phyloP scores from a whole-genome alignment of 2,113 vertebrate species.

The Apus apus region DNA sequence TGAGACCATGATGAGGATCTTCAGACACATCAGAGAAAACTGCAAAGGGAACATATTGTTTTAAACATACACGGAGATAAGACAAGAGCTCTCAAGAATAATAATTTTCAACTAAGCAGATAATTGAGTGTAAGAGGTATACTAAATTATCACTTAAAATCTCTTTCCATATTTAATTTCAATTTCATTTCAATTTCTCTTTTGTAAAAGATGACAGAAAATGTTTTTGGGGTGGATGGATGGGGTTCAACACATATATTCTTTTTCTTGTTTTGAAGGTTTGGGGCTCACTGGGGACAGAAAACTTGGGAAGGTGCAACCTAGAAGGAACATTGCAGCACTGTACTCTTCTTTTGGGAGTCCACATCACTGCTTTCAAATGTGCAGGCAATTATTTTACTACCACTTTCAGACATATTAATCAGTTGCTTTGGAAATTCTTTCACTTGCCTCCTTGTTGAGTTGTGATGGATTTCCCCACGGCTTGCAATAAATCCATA shows the following conservation, averaged over 20 bases:
- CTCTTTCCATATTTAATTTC: neutral
- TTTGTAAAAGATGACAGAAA: neutral
- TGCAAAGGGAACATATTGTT: neutral
- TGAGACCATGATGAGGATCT: neutral
- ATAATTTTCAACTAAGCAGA: neutral
- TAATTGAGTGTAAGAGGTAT: neutral
- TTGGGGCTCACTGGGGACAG: neutral
- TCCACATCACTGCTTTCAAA: neutral
- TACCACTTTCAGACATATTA: neutral
- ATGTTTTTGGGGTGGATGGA: neutral
- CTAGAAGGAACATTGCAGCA: neutral
- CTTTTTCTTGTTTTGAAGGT: neutral
- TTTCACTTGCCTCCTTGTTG: neutral
- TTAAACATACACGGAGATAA: neutral
- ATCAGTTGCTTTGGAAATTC: neutral
- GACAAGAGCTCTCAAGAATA: neutral
- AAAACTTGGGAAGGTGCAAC: neutral
- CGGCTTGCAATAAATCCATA: neutral
- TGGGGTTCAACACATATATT: fast-evolving
- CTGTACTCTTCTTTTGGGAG: neutral
- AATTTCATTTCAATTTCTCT: neutral
- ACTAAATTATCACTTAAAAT: neutral
- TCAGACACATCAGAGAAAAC: neutral
- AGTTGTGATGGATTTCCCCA: neutral
- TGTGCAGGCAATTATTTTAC: neutral